A percentile compares a stretch with the other conserved stretches of the same genome.
Evolutionary conservation across 35 echinoderm and acorn worm species (phyloP).

Genomic region (Heliocidaris erythrogramma): DNA sequence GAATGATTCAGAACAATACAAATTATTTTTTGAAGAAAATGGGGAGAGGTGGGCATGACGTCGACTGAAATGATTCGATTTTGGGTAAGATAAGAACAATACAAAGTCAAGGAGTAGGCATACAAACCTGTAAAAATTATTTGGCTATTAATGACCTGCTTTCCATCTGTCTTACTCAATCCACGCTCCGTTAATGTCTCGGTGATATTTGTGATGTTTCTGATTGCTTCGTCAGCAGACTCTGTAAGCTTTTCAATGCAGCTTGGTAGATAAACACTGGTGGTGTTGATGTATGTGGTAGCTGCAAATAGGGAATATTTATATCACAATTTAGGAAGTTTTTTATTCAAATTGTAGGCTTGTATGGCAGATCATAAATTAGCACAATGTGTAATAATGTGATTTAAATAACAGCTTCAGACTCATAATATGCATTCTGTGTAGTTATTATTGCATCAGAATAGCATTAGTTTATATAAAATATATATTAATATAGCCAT

Average conservation of each 20-base stretch:
- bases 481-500: too few relatives aligned
- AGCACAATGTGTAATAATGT: too few relatives aligned
- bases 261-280: neutral
- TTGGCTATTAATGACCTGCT: neutral
- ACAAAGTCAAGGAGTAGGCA: too few relatives aligned
- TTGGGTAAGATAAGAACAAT: neutral
- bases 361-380: too few relatives aligned
- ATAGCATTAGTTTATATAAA: too few relatives aligned
- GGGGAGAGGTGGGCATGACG: neutral
- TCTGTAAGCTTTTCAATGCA: neutral
- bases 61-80: neutral
- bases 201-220: neutral
- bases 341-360: too few relatives aligned
- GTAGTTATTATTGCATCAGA: too few relatives aligned
- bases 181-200: neutral
- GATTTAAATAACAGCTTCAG: too few relatives aligned
- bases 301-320: neutral
- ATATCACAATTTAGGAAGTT: too few relatives aligned
- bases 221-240: neutral
- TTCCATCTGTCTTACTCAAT: neutral
- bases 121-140: slow-evolving; percentile 3
- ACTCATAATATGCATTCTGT: too few relatives aligned
- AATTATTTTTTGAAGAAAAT: neutral
- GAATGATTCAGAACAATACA: too few relatives aligned
- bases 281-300: neutral